Base-by-base conservation (phyloP, 1,140 invertebrate genomes). In the Brachionus manjavacas region DNA sequence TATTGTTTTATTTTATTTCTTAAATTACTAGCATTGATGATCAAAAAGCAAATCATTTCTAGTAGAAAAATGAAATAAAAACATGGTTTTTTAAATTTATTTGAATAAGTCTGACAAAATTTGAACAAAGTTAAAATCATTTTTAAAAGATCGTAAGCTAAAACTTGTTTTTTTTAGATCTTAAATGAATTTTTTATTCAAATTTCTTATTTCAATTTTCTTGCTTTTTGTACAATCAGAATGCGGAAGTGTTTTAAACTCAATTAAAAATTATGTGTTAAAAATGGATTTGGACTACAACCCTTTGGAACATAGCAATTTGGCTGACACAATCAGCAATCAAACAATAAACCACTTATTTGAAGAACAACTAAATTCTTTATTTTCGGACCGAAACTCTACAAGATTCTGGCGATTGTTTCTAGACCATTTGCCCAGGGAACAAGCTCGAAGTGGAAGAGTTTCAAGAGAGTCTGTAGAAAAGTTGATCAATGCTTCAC, bases 261-360 rank as follows among this genome's bases (percentile, higher is more conserved):
- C 35, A 8, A 6, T 72, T 4, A 20, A n/a, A 39, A 16, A 39
- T 72, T 72, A 72, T 72, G 39, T 39, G 6, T 39, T 72, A 16
- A 72, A 72, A 16, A 72, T 20, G 35, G 68, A 72, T 72, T 39
- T 72, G 28, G 68, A 72, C 39, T 72, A 72, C 28, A 68, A 39
- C n/a, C 35, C 68, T 43, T 9, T 41, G 39, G 16, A 2, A 6
- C 31, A 28, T 2, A 72, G 39, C n/a, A 1, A 39, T 1, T 72
- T 41, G 31, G 20, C 20, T 4, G 2, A 39, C 4, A 16, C 16
- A 72, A 39, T 41, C 2, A 72, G 46, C 31, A 72, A 72, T 28
- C 25, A 28, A 16, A 41, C 35, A 20, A 41, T 72, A 3, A 41
- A 72, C 16, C 16, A 72, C 2, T 9, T 72, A 20, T 72, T 72